Percentiles rank a stretch among this genome's conserved stretches.
Evolutionary conservation across 2,888 invertebrate species (phyloP).

Genomic region (Xylocampa areola): DNA sequence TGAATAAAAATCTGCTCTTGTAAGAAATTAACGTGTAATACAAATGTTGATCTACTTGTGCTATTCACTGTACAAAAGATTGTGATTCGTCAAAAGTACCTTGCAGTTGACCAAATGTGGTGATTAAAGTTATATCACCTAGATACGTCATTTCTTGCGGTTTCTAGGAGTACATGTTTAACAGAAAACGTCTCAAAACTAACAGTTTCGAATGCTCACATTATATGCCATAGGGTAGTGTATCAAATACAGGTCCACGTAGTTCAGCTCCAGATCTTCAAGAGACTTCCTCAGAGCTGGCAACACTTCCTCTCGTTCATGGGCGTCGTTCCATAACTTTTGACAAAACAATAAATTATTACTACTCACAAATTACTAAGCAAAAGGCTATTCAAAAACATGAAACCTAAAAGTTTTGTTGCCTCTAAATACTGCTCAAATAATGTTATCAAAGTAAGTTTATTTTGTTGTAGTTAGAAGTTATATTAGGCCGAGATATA

Average conservation of each 20-base stretch:
- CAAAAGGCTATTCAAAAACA: conserved; percentile 42
- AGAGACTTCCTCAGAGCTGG: conserved; percentile 91
- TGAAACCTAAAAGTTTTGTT: conserved; percentile 49
- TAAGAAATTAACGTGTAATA: too few species aligned
- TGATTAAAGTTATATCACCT: too few species aligned
- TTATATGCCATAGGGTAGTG: conserved; percentile 94
- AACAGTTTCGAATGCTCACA: conserved; percentile 58
- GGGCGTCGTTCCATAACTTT: conserved; percentile 87
- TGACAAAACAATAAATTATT: conserved; percentile 60
- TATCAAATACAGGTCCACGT: conserved; percentile 94
- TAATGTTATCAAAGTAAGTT: conserved; percentile 46
- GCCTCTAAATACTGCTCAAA: conserved; percentile 46
- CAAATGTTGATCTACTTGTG: too few species aligned
- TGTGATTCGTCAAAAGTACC: too few species aligned
- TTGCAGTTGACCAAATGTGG: too few species aligned
- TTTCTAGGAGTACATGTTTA: too few species aligned
- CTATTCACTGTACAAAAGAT: too few species aligned
- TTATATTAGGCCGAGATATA: conserved; percentile 31
- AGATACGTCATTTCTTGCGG: too few species aligned
- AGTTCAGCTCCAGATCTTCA: conserved; percentile 91
- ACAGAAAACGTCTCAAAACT: too few species aligned
- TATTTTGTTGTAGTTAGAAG: conserved; percentile 42
- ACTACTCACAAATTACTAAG: conserved; percentile 39
- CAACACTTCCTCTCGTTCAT: conserved; percentile 91
- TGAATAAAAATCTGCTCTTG: too few species aligned